phyloP scores from a whole-genome alignment of 2,113 vertebrate genomes.

The Australoheros scitulus region DNA sequence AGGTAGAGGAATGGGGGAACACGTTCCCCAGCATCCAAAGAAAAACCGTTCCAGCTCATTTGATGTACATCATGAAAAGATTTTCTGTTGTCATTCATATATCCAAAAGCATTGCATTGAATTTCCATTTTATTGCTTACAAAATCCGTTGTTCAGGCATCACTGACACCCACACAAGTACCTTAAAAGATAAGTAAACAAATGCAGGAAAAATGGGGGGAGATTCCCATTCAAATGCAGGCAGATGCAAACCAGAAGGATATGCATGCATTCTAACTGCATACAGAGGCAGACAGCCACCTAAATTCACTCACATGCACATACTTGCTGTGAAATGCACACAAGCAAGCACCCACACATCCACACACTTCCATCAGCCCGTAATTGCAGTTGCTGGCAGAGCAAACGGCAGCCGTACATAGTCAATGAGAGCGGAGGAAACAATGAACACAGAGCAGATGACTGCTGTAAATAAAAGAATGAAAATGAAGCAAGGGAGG shows the following conservation, averaged over 20 bases:
- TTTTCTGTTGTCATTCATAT: neutral
- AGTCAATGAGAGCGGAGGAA: constrained; percentile 50
- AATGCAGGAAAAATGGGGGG: too few relatives aligned
- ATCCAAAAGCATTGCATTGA: neutral
- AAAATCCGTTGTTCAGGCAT: neutral
- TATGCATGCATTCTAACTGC: neutral
- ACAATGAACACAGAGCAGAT: constrained; percentile 47
- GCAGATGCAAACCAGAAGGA: neutral
- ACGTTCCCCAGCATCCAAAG: neutral
- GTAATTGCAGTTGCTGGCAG: constrained; percentile 46
- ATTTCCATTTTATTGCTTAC: neutral
- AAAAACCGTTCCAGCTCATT: neutral
- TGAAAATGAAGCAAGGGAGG: constrained; percentile 39
- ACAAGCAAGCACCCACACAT: neutral
- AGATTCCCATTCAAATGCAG: neutral
- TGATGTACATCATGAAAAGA: neutral
- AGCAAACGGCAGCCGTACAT: constrained; percentile 37
- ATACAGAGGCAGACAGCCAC: constrained; percentile 1
- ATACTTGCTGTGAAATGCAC: constrained; percentile 1
- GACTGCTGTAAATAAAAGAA: constrained; percentile 67
- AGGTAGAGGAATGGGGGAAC: neutral
- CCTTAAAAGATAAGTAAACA: neutral
- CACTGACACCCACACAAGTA: neutral
- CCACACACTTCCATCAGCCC: neutral
- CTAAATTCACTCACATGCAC: neutral